Conservation (phyloP, 2,888 invertebrate genomes). For the Formica aserva region DNA sequence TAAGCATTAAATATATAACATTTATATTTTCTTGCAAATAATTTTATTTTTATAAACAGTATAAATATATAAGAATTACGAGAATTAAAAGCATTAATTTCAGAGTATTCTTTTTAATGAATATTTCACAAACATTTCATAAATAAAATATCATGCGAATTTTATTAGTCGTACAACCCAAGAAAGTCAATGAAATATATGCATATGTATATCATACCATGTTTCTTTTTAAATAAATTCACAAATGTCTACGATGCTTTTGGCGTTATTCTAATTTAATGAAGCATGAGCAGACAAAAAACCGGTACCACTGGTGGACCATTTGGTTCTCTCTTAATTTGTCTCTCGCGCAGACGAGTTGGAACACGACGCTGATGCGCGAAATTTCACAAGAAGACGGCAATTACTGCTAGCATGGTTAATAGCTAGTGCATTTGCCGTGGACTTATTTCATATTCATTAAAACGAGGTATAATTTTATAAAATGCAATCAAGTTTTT, state of each 20-base stretch:
- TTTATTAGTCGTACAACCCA: not conserved
- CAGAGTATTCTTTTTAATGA: not conserved
- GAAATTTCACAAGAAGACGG: constrained; percentile 60
- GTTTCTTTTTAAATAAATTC: constrained; percentile 20
- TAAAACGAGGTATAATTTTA: constrained; percentile 37
- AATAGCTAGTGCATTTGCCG: constrained; percentile 34
- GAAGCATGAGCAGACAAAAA: constrained; percentile 48
- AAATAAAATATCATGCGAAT: not conserved
- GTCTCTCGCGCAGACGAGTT: constrained; percentile 7
- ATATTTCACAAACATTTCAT: not conserved
- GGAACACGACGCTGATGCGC: constrained; percentile 32
- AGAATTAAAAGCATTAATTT: not conserved
- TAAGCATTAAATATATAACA: not conserved
- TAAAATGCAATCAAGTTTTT: constrained; percentile 32
- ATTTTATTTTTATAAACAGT: not conserved
- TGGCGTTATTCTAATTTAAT: constrained; percentile 43
- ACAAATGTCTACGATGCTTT: not conserved
- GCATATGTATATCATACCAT: constrained; percentile 25
- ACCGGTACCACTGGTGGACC: constrained; percentile 12
- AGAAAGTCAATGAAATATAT: constrained; percentile 18
- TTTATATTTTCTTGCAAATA: not conserved
- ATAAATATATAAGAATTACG: not conserved
- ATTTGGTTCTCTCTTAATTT: constrained; percentile 63
- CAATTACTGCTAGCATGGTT: constrained; percentile 63
- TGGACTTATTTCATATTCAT: constrained; percentile 51